A percentile compares a stretch with the other conserved stretches of the same genome.
phyloP scores from a whole-genome alignment of 2,888 invertebrate species.

The Pelosia muscerda region DNA sequence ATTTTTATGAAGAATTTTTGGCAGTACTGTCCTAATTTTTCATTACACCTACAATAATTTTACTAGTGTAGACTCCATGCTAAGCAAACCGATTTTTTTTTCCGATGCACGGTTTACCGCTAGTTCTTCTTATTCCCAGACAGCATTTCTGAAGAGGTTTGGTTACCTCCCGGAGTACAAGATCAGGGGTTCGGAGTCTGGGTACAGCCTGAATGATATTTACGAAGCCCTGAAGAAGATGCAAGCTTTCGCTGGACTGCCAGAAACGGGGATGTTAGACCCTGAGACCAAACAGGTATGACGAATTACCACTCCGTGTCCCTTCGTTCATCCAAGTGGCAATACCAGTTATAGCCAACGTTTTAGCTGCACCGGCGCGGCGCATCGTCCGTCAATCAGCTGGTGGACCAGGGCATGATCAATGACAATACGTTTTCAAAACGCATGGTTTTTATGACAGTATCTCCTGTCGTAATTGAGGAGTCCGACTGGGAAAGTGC shows the following conservation, averaged over 20 bases:
- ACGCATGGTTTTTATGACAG: no score
- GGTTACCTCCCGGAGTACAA: conserved; percentile 88
- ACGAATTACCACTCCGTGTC: neutral
- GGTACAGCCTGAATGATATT: conserved; percentile 81
- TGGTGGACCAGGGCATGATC: no score
- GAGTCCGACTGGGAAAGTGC: no score
- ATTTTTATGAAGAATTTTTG: no score
- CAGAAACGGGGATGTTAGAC: conserved; percentile 90
- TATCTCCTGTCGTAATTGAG: no score
- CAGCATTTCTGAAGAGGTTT: conserved; percentile 89
- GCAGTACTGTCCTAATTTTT: no score
- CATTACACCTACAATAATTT: no score
- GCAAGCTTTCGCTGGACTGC: conserved; percentile 91
- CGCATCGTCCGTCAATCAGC: no score
- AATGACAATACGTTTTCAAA: no score
- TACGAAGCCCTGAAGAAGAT: conserved; percentile 88
- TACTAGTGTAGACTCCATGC: no score
- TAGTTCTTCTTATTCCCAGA: conserved; percentile 65
- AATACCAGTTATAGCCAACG: neutral
- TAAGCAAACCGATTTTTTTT: no score
- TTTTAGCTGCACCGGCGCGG: neutral
- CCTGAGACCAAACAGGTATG: conserved; percentile 87
- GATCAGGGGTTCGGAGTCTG: conserved; percentile 73
- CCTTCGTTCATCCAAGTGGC: neutral
- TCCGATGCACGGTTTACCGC: no score